Percentiles rank a stretch among this genome's conserved stretches.
These are phyloP conservation scores for Agonum fuliginosum DNA, from an alignment of 2,888 invertebrate genomes.

Conservation along the genomic window DNA sequence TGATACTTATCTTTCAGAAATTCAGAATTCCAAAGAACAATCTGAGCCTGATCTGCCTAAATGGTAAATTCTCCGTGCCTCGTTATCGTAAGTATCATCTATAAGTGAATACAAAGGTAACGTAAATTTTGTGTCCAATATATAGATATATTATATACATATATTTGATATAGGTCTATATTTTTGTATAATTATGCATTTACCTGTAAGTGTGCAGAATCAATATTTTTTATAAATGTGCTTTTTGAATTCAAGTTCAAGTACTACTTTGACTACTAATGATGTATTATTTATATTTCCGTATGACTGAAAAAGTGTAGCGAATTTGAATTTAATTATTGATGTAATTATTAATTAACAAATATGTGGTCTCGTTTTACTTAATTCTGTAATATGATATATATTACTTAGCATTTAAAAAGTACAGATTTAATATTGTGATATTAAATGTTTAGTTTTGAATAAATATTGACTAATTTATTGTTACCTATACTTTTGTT, in stretches of 20 bases:
- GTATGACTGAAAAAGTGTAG: slow-evolving; percentile 46
- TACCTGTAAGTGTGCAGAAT: slow-evolving; percentile 43
- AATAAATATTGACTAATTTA: slow-evolving; percentile 38
- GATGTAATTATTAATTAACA: slow-evolving; percentile 49
- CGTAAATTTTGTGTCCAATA: slow-evolving; percentile 46
- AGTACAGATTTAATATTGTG: slow-evolving; percentile 56
- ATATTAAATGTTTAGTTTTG: slow-evolving; percentile 58
- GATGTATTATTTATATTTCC: slow-evolving; percentile 51
- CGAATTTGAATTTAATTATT: slow-evolving; percentile 27
- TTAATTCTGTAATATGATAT: slow-evolving; percentile 45
- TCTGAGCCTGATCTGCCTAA: slow-evolving; percentile 51
- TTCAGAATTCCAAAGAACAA: slow-evolving; percentile 48
- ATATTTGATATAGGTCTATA: slow-evolving; percentile 45
- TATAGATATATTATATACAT: no score
- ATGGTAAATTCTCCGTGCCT: slow-evolving; percentile 24
- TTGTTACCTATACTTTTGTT: slow-evolving; percentile 15
- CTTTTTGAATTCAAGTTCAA: slow-evolving; percentile 50
- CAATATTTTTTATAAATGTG: slow-evolving; percentile 55
- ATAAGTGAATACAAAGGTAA: slow-evolving; percentile 50
- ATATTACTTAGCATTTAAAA: slow-evolving; percentile 56
- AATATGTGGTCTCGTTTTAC: slow-evolving; percentile 54
- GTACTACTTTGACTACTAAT: slow-evolving; percentile 30
- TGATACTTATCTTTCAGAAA: slow-evolving; percentile 56
- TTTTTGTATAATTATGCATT: slow-evolving; percentile 44
- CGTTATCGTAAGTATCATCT: slow-evolving; percentile 39